phyloP scores from a whole-genome alignment of 1,140 invertebrate species.

The Ips nitidus region DNA sequence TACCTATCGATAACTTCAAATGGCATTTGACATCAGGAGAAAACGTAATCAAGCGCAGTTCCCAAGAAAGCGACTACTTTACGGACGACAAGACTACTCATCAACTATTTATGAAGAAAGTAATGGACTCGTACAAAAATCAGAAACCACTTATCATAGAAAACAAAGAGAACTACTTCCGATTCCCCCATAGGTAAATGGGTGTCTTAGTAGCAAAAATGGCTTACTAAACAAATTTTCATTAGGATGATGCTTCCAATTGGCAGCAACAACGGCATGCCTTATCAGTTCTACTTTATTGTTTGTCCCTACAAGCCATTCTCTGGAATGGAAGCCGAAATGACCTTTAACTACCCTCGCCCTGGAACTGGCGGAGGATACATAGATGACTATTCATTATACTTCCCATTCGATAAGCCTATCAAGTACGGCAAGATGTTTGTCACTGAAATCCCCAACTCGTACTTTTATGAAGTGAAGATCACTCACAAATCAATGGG shows the following conservation, averaged over 20 bases:
- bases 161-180: slow-evolving; percentile 57
- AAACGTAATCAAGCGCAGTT: slow-evolving; percentile 67
- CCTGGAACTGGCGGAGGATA: slow-evolving; percentile 30
- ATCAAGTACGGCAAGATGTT: slow-evolving; percentile 48
- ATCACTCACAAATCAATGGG: slow-evolving; percentile 59
- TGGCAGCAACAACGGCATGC: slow-evolving; percentile 64
- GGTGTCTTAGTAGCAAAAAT: background rate
- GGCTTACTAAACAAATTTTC: background rate
- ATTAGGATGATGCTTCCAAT: slow-evolving; percentile 60
- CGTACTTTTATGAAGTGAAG: slow-evolving; percentile 64
- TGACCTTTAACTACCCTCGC: slow-evolving; percentile 31
- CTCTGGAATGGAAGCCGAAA: slow-evolving; percentile 22
- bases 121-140: slow-evolving; percentile 57
- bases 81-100: slow-evolving; percentile 66
- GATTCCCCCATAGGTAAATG: slow-evolving; percentile 55
- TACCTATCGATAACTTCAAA: slow-evolving; percentile 69
- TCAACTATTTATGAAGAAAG: slow-evolving; percentile 59
- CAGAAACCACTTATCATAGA: slow-evolving; percentile 55
- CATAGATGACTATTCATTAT: slow-evolving; percentile 61
- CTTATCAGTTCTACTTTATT: slow-evolving; percentile 66
- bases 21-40: slow-evolving; percentile 64
- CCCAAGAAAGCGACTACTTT: slow-evolving; percentile 64
- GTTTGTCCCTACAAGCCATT: slow-evolving; percentile 55
- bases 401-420: slow-evolving; percentile 68
- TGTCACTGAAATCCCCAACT: slow-evolving; percentile 63